These are phyloP conservation scores for Campopleginae sp. DNA, from an alignment of 2,888 invertebrate species.

Conservation along the genomic window DNA sequence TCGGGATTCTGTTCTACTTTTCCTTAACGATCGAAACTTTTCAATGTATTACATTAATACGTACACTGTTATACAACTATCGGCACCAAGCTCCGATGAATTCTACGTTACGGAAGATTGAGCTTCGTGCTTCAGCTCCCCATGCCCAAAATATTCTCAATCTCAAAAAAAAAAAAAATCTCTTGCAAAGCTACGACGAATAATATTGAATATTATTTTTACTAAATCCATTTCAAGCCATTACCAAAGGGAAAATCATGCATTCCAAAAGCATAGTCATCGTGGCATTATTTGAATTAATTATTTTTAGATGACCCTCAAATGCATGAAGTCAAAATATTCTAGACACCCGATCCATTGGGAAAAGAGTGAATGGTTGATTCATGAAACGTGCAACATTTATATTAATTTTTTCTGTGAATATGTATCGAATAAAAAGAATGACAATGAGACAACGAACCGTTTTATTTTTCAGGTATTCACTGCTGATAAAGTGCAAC, in stretches of 20 bases:
- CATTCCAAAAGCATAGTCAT: background rate
- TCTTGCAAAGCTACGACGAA: background rate
- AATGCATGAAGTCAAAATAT: background rate
- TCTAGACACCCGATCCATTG: background rate
- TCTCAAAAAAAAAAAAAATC: background rate
- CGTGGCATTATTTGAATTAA: background rate
- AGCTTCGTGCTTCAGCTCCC: conserved; percentile 6
- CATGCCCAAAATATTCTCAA: background rate
- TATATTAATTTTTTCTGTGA: background rate
- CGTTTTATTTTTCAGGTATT: conserved; percentile 86
- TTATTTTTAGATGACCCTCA: background rate
- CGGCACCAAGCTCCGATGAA: conserved; percentile 29
- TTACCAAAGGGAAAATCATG: background rate
- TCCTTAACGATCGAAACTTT: conserved; percentile 46
- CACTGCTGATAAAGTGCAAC: conserved; percentile 90
- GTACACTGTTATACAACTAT: background rate
- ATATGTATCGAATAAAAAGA: too few relatives aligned
- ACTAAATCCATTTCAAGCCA: background rate
- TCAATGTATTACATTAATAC: conserved; percentile 19
- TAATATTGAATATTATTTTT: background rate
- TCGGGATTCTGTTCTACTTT: conserved; percentile 46
- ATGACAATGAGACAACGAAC: background rate
- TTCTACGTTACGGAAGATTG: conserved; percentile 42
- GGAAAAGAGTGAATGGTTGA: background rate
- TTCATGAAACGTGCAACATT: background rate